phyloP scores from a whole-genome alignment of 2,113 vertebrate genomes.

The Montifringilla adamsi region DNA sequence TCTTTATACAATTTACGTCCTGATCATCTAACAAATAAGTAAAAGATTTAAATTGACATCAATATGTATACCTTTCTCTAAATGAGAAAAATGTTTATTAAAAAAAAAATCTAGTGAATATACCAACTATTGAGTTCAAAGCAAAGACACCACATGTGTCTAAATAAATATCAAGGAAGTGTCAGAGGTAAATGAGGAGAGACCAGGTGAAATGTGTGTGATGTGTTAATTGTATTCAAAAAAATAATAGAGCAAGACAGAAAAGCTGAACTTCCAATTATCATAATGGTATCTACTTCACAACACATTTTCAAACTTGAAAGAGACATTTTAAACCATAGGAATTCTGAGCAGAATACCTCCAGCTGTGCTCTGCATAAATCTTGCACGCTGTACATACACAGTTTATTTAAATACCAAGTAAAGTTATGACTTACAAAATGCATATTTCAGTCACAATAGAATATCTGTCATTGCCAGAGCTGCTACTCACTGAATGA shows the following conservation, averaged over 20 bases:
- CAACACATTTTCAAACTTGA: slow-evolving; percentile 68
- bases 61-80: slow-evolving; percentile 39
- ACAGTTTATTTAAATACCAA: slow-evolving; percentile 67
- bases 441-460: slow-evolving; percentile 57
- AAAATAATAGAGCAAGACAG: slow-evolving; percentile 67
- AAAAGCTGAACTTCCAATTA: slow-evolving; percentile 72
- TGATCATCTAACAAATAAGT: slow-evolving; percentile 52
- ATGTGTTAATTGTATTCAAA: slow-evolving; percentile 72
- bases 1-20: slow-evolving; percentile 35
- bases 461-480: slow-evolving; percentile 40
- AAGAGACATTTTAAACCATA: slow-evolving; percentile 63
- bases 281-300: slow-evolving; percentile 69
- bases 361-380: slow-evolving; percentile 59
- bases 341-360: slow-evolving; percentile 55
- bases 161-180: slow-evolving; percentile 73
- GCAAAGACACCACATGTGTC: slow-evolving; percentile 59
- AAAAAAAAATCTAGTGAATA: slow-evolving; percentile 42
- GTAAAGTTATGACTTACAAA: slow-evolving; percentile 69
- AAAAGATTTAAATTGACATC: slow-evolving; percentile 62
- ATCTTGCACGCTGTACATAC: slow-evolving; percentile 30
- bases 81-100: slow-evolving; percentile 52
- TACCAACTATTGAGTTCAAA: slow-evolving; percentile 71
- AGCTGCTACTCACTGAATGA: slow-evolving; percentile 6
- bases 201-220: slow-evolving; percentile 64
- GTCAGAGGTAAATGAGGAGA: slow-evolving; percentile 71